These are phyloP conservation scores for Alviniconcha strummeri DNA, from an alignment of 2,888 invertebrate genomes.

Conservation along the genomic window DNA sequence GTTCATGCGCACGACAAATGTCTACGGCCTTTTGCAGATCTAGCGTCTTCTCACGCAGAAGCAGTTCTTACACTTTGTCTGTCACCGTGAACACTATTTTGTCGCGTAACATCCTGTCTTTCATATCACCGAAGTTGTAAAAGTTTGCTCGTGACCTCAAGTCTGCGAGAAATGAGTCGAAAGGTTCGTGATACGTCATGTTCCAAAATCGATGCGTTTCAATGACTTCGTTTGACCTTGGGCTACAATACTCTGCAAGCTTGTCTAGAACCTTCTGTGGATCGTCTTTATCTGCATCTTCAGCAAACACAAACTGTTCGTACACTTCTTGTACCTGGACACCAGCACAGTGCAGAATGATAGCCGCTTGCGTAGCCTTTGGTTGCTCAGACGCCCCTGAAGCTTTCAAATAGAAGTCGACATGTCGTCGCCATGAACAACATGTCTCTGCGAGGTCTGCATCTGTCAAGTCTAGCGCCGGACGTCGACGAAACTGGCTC, in stretches of 20 bases:
- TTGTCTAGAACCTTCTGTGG: not conserved
- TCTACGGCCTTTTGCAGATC: not conserved
- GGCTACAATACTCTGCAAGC: not conserved
- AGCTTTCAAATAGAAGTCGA: not conserved
- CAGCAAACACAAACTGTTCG: not conserved
- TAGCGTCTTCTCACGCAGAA: not conserved
- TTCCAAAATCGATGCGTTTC: constrained; percentile 12
- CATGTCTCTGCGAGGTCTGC: not conserved
- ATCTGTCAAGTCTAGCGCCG: not conserved
- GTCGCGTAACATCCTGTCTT: constrained; percentile 16
- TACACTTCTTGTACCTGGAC: too few species aligned
- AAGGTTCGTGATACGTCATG: not conserved
- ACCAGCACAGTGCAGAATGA: too few species aligned
- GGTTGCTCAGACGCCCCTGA: not conserved
- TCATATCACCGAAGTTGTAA: constrained; percentile 5
- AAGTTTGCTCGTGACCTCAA: not conserved
- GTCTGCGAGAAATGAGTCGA: constrained; percentile 14
- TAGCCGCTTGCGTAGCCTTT: not conserved
- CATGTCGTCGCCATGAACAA: not conserved
- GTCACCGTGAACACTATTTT: constrained; percentile 24
- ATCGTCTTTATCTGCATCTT: not conserved
- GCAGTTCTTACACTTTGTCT: constrained; percentile 8
- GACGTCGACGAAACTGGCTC: too few species aligned
- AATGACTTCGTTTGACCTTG: constrained; percentile 3
- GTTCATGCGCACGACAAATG: too few species aligned